These are phyloP conservation scores for Octopus sinensis DNA, from an alignment of 1,140 invertebrate species.

Conservation along the genomic window DNA sequence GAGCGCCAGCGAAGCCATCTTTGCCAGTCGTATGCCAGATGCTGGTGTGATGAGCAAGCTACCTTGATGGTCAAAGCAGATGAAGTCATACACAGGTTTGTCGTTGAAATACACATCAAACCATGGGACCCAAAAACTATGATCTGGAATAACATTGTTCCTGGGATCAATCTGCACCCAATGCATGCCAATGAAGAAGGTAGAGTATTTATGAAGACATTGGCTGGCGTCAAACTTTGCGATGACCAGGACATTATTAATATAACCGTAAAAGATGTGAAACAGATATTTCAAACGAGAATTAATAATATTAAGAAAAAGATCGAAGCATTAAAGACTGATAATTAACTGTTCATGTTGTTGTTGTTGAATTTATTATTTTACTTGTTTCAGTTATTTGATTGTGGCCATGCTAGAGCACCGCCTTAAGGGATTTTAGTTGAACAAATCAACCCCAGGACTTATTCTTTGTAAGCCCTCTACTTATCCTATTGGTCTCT, in stretches of 20 bases:
- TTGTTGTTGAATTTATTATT: too few relatives aligned
- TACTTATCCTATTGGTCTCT: too few relatives aligned
- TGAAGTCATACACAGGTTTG: conserved; percentile 30
- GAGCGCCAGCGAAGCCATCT: conserved; percentile 30
- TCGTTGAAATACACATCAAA: conserved; percentile 40
- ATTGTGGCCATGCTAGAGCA: too few relatives aligned
- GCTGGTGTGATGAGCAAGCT: conserved; percentile 49
- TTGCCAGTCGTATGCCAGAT: conserved; percentile 31
- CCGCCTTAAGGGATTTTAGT: too few relatives aligned
- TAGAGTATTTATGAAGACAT: conserved; percentile 35
- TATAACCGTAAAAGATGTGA: background rate
- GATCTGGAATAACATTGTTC: conserved; percentile 12
- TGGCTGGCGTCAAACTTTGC: conserved; percentile 31
- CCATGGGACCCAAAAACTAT: conserved; percentile 33
- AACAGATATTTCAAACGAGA: background rate
- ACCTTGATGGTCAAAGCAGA: conserved; percentile 35
- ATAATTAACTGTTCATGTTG: too few relatives aligned
- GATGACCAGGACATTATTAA: background rate
- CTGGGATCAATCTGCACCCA: conserved; percentile 38
- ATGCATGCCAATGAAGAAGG: conserved; percentile 42
- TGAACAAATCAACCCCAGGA: too few relatives aligned
- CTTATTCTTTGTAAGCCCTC: too few relatives aligned
- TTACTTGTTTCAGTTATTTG: too few relatives aligned
- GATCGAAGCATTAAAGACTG: too few relatives aligned
- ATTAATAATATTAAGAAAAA: background rate